These are phyloP conservation scores for Mylabris sibirica DNA, from an alignment of 2,888 invertebrate species.

Conservation along the genomic window DNA sequence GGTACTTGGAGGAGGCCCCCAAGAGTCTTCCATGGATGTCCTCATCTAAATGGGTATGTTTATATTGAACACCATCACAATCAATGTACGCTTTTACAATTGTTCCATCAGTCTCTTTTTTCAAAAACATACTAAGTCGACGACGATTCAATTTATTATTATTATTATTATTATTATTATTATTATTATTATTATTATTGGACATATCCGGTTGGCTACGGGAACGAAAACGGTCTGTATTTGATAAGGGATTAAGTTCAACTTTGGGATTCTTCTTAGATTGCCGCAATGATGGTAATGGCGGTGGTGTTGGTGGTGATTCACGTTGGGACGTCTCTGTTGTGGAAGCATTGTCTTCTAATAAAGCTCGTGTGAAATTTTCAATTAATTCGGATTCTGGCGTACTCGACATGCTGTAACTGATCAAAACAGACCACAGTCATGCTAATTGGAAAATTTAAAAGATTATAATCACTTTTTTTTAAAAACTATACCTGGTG, in stretches of 20 bases:
- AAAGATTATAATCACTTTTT: no score
- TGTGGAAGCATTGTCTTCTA: background rate
- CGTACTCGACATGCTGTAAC: constrained; percentile 55
- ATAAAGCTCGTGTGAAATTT: constrained; percentile 29
- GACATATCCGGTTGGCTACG: constrained; percentile 27
- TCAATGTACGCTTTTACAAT: constrained; percentile 55
- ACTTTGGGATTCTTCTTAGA: constrained; percentile 46
- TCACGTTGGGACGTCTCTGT: background rate
- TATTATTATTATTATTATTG: background rate
- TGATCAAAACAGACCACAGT: constrained; percentile 15
- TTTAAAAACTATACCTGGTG: no score
- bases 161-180: background rate
- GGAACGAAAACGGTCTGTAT: constrained; percentile 15
- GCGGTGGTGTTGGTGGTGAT: constrained; percentile 31
- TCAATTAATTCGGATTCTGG: constrained; percentile 48
- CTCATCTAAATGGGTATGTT: constrained; percentile 56
- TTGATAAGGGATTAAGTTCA: constrained; percentile 6
- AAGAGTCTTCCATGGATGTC: constrained; percentile 44
- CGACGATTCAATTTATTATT: constrained; percentile 24
- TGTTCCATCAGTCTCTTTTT: constrained; percentile 54
- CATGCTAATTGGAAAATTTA: no score
- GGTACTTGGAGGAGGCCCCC: constrained; percentile 50
- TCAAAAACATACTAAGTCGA: constrained; percentile 52
- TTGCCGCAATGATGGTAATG: no score
- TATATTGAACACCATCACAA: constrained; percentile 55